Evolutionary conservation across 2,888 invertebrate species (phyloP).

Genomic region (Lissocephala sabroskyi): DNA sequence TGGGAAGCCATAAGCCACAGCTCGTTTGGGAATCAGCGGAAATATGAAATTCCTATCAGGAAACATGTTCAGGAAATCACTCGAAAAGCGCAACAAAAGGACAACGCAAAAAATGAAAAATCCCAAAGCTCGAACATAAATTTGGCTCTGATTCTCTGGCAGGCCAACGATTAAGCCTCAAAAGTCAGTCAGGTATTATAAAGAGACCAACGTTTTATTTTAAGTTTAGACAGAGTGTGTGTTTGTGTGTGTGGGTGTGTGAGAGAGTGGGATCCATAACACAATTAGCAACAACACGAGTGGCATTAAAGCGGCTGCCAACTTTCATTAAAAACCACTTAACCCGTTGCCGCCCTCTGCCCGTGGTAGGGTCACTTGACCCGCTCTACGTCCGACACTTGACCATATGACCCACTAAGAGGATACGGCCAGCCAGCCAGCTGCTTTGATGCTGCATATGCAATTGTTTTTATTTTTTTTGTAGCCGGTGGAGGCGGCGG

Average conservation of each 20-base stretch:
- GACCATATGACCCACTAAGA: conserved; percentile 52
- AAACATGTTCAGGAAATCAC: conserved; percentile 58
- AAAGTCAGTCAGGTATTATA: too few relatives aligned
- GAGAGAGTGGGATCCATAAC: too few relatives aligned
- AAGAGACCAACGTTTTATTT: background rate
- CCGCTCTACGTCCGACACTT: conserved; percentile 36
- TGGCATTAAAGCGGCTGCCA: conserved; percentile 61
- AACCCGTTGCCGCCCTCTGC: conserved; percentile 39
- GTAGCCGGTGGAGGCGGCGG: background rate
- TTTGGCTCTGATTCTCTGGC: too few relatives aligned
- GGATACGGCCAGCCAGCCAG: conserved; percentile 15
- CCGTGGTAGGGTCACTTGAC: conserved; percentile 36
- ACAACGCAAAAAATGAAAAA: conserved; percentile 27
- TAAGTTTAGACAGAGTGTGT: conserved; percentile 4
- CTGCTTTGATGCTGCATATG: background rate
- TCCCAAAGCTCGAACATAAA: conserved; percentile 5
- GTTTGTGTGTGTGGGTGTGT: conserved; percentile 1
- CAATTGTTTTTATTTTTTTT: conserved; percentile 1
- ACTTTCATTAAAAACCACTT: conserved; percentile 66
- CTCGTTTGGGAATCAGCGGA: conserved; percentile 55
- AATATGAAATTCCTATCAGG: conserved; percentile 62
- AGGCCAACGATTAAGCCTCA: too few relatives aligned
- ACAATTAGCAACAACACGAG: conserved; percentile 55
- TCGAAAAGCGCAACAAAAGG: conserved; percentile 42
- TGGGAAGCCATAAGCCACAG: too few relatives aligned